Conservation (phyloP, 2,888 invertebrate species). For the Macrosoma leucophasiata region DNA sequence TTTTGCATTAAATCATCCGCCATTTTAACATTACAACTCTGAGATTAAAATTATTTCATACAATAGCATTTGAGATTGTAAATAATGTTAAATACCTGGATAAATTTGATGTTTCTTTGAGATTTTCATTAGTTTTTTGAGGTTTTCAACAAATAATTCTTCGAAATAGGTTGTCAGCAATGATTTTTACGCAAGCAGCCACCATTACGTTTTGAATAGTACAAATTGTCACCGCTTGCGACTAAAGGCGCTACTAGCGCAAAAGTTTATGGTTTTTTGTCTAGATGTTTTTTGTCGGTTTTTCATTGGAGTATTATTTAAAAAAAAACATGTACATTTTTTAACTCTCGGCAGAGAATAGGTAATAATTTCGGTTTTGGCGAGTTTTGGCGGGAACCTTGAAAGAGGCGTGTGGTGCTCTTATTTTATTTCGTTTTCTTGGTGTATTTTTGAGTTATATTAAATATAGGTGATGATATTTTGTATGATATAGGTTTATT, state of each 20-base stretch:
- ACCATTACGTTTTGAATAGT: constrained; percentile 55
- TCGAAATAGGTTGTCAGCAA: constrained; percentile 70
- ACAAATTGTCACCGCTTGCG: constrained; percentile 10
- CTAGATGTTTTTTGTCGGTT: too few relatives aligned
- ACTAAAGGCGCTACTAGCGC: too few relatives aligned
- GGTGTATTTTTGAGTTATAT: too few relatives aligned
- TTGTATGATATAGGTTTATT: too few relatives aligned
- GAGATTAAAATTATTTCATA: constrained; percentile 2
- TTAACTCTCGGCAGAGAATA: neutral
- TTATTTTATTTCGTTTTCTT: too few relatives aligned
- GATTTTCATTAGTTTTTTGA: constrained; percentile 44
- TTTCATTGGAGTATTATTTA: too few relatives aligned
- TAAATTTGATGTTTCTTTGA: constrained; percentile 26
- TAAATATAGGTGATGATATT: too few relatives aligned
- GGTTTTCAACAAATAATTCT: constrained; percentile 48
- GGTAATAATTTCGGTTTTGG: too few relatives aligned
- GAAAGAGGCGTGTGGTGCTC: too few relatives aligned
- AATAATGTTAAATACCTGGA: constrained; percentile 37
- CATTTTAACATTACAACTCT: constrained; percentile 22
- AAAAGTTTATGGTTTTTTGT: too few relatives aligned
- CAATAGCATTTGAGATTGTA: constrained; percentile 15
- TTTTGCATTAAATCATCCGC: constrained; percentile 8
- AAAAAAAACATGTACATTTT: too few relatives aligned
- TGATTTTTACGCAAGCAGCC: constrained; percentile 59
- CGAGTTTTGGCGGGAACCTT: too few relatives aligned